These are phyloP conservation scores for Chloropsis cyanopogon DNA, from an alignment of 2,113 vertebrate species.

Conservation along the genomic window DNA sequence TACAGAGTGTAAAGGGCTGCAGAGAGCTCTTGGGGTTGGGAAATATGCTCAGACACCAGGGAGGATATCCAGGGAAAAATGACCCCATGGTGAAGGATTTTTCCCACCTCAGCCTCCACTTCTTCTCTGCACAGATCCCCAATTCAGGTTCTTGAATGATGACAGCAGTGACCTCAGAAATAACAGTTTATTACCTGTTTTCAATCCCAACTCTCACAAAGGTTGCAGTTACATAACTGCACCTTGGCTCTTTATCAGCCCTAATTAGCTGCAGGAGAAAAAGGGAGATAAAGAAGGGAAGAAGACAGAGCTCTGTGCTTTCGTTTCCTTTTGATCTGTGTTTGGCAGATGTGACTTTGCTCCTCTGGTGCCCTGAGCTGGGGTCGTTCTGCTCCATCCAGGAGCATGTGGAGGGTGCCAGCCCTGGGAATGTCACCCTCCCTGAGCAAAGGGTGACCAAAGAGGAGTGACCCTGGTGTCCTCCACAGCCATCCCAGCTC, in stretches of 20 bases:
- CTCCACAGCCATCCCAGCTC: background rate
- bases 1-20: background rate
- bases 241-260: background rate
- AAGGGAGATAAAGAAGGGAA: background rate
- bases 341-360: background rate
- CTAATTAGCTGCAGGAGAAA: background rate
- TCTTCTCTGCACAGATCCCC: background rate
- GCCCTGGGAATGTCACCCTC: background rate
- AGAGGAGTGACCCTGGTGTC: background rate
- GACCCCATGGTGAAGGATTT: background rate
- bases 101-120: background rate
- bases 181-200: background rate
- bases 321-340: background rate
- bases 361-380: background rate
- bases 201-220: slow-evolving; percentile 20
- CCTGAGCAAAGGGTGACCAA: background rate
- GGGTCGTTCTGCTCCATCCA: background rate
- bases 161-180: background rate
- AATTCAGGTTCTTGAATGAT: background rate
- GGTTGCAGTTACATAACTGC: slow-evolving; percentile 44
- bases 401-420: background rate
- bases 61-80: background rate
- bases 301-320: background rate
- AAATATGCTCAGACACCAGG: accelerated
- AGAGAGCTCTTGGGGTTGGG: background rate